Evolutionary conservation across 2,888 invertebrate genomes (phyloP), one percentile per base, ranked within the genome.

Genomic region (Conus canariensis): DNA sequence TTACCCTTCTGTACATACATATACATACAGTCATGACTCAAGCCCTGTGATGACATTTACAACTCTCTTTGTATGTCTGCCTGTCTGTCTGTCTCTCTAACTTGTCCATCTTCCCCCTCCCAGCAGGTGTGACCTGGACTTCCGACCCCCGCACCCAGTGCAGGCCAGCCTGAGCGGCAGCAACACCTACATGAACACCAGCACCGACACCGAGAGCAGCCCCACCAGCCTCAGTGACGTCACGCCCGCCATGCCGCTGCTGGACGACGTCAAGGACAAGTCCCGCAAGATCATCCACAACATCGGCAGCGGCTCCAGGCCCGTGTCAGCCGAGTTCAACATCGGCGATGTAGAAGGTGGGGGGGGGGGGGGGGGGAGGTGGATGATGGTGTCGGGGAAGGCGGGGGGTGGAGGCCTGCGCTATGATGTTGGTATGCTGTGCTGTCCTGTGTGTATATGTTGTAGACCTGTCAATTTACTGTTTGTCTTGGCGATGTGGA

Each of bases 241-340:
- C 95, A 96, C 96, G 10, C 97, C 97, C 22, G 97, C 97, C 30
- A 97, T 97, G 97, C 97, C 97, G 30, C 95, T 97, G 85, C 96
- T 97, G 91, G 97, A 97, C 85, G 97, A 97, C 95, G 97, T 97
- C 96, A 97, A 97, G 77, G 97, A 97, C 82, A 95, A 97, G 89
- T 97, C 97, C 59, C 95, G 97, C 91, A 97, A 97, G 91, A 95
- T 95, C 70, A 94, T 96, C 85, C 95, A 95, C 70, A 95, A 94
- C 88, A 95, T 95, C 83, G 95, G 95, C 80, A 93, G 94, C 88
- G 94, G 95, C 70, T 94, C 95, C 90, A 91, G 95, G 87, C 95
- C 95, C 0, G 94, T 95, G 67, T 95, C 95, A 19, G 95, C 95
- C 0, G 95, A 95, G 90, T 95, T 94, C 90, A 94, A 94, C 91